Base-by-base conservation (phyloP, 2,888 invertebrate genomes). In the Pteria penguin region DNA sequence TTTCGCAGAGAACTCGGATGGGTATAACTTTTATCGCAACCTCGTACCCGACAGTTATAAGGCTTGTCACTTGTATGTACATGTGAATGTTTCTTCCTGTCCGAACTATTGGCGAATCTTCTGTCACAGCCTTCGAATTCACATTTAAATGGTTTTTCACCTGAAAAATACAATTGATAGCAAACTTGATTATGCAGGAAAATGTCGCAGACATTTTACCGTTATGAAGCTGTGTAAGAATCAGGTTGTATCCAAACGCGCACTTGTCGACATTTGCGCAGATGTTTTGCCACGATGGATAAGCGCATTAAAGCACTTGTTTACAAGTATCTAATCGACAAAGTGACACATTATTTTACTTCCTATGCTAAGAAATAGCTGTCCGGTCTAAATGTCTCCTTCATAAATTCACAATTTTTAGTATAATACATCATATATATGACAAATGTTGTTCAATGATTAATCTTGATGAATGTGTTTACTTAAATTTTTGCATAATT, bases 31-130 rank as follows among this genome's bases (percentile, higher is more conserved):
- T 99, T 99, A 94, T 98, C 98, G 94, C 99, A 99, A 91, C 98
- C 98, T 84, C 96, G 95, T 81, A 98, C 95, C 88, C 98, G 96
- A 93, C 99, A 99, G 94, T 97, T 98, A 95, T 99, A 98, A 26
- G 98, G 98, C 93, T 99, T 99, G 94, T 99, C 98, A 62, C 97
- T 97, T 66, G 98, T 98, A 94, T 99, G 99, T 69, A 99, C 99
- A 94, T 99, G 99, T 78, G 98, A 98, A 93, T 99, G 99, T 93
- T 99, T 99, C 94, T 99, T 99, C 84, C 99, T 95, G 93, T 99
- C 99, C 78, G 98, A 98, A 84, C 98, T 98, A 94, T 99, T 99
- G 81, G 99, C 99, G 93, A 99, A 99, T 78, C 98, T 94, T 81
- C 99, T 95, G 93, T 98, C 98, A 93, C 99, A 99, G 89, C 98